A percentile compares a stretch with the other conserved stretches of the same genome.
Conservation (phyloP, 2,888 invertebrate genomes). For the Pyrgus malvae region DNA sequence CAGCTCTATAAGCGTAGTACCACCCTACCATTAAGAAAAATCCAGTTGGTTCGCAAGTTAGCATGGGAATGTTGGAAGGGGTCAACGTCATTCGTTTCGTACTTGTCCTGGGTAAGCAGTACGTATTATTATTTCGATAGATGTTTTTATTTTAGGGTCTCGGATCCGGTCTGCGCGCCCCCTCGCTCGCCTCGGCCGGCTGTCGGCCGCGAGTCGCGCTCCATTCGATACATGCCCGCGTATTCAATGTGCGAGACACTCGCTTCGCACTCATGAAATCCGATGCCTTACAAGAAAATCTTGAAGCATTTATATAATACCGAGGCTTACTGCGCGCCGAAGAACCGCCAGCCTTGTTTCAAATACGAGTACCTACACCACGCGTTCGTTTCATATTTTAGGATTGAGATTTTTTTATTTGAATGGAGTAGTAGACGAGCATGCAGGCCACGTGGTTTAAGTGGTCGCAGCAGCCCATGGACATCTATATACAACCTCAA, state of each 20-base stretch:
- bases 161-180: slow-evolving; percentile 77
- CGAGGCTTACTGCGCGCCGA: slow-evolving; percentile 17
- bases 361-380: not conserved
- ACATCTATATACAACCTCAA: too few relatives aligned
- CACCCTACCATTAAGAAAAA: slow-evolving; percentile 71
- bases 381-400: too few relatives aligned
- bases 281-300: slow-evolving; percentile 26
- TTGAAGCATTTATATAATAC: slow-evolving; percentile 27
- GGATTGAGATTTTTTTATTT: too few relatives aligned
- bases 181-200: slow-evolving; percentile 64
- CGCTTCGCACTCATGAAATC: slow-evolving; percentile 26
- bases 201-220: slow-evolving; percentile 37
- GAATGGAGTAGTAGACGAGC: too few relatives aligned
- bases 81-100: slow-evolving; percentile 75
- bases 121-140: slow-evolving; percentile 80
- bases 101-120: slow-evolving; percentile 75
- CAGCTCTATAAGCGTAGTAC: slow-evolving; percentile 55
- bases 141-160: slow-evolving; percentile 81
- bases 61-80: slow-evolving; percentile 79
- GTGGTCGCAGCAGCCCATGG: too few relatives aligned
- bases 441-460: too few relatives aligned
- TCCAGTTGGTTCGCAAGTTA: slow-evolving; percentile 69
- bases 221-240: slow-evolving; percentile 33
- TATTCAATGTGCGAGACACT: slow-evolving; percentile 22
- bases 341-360: slow-evolving; percentile 10